Conservation (phyloP, 2,888 invertebrate species). For the Idaea aversata region DNA sequence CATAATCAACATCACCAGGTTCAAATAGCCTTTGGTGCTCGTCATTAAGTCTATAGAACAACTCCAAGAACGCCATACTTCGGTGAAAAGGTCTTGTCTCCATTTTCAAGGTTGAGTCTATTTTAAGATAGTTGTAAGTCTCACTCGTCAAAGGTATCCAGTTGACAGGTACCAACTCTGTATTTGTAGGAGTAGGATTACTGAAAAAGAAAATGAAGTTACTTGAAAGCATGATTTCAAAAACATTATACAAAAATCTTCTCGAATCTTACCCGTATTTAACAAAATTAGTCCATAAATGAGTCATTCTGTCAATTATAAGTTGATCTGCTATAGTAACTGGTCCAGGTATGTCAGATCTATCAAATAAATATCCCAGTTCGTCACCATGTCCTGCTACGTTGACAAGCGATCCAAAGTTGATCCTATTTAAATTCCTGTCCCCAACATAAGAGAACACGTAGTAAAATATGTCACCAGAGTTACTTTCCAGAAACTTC, state of each 20-base stretch:
- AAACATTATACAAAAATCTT: neutral
- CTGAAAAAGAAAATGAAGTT: conserved; percentile 31
- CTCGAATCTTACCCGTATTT: conserved; percentile 49
- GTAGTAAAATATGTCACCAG: conserved; percentile 46
- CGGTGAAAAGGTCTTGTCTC: conserved; percentile 35
- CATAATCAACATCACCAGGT: conserved; percentile 9
- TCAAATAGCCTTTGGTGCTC: conserved; percentile 26
- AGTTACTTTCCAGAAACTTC: conserved; percentile 38
- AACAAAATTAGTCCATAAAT: conserved; percentile 63
- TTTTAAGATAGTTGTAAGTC: conserved; percentile 34
- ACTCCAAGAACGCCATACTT: conserved; percentile 49
- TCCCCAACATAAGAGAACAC: conserved; percentile 51
- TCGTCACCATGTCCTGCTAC: conserved; percentile 55
- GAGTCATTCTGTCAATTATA: conserved; percentile 51
- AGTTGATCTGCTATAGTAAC: conserved; percentile 41
- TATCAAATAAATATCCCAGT: conserved; percentile 50
- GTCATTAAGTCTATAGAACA: conserved; percentile 40
- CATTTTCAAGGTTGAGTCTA: conserved; percentile 34
- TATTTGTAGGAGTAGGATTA: conserved; percentile 46
- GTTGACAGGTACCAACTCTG: conserved; percentile 41
- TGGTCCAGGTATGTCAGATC: conserved; percentile 14
- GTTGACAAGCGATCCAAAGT: conserved; percentile 28
- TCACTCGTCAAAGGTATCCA: conserved; percentile 41
- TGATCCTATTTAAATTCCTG: conserved; percentile 33
- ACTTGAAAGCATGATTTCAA: conserved; percentile 2